Conservation (phyloP, 2,113 vertebrate genomes). For the Pardalotus punctatus region DNA sequence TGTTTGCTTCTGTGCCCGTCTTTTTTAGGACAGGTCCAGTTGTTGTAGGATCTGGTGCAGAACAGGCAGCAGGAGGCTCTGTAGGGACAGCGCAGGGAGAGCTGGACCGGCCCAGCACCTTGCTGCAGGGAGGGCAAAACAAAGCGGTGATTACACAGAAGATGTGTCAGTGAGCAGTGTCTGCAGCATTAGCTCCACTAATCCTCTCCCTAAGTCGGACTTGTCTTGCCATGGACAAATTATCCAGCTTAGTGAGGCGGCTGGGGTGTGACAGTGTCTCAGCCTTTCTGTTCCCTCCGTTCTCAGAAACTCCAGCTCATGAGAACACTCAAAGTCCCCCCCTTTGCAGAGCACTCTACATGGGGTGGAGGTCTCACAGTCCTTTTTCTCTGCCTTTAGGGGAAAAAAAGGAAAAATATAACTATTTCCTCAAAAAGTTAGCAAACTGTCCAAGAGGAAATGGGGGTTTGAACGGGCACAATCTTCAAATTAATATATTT, state of each 20-base stretch:
- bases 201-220: slow-evolving; percentile 5
- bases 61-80: neutral
- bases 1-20: neutral
- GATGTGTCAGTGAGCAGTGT: neutral
- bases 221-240: slow-evolving; percentile 43
- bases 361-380: neutral
- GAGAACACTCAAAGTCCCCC: neutral
- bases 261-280: neutral
- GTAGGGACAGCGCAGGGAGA: neutral
- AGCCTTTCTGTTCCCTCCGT: neutral
- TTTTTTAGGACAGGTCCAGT: neutral
- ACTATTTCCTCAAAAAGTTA: neutral
- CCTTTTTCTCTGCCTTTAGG: neutral
- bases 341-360: neutral
- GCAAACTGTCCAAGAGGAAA: neutral
- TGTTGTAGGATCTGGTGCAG: neutral
- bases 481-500: neutral
- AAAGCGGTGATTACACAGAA: neutral
- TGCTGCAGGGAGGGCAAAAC: neutral
- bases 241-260: slow-evolving; percentile 19
- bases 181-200: slow-evolving; percentile 19
- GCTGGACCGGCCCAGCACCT: neutral
- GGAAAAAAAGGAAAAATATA: neutral
- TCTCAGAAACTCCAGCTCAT: neutral
- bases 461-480: neutral